Evolutionary conservation across 2,888 invertebrate genomes (phyloP).

Genomic region (Drosophila melanocephala): DNA sequence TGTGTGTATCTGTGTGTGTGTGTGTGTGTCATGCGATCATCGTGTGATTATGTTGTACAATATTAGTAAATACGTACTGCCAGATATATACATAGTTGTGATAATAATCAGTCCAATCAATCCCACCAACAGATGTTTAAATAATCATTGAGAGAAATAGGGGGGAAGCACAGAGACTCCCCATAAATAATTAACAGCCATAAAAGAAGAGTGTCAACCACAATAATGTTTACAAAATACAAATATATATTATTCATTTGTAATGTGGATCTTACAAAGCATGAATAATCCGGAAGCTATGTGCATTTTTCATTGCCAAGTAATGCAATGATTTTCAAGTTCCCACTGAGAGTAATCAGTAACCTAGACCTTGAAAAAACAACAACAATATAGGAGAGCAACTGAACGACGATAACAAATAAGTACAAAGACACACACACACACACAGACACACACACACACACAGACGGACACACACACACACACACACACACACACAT

Average conservation of each 20-base stretch:
- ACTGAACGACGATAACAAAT: neutral
- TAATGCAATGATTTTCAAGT: neutral
- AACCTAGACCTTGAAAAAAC: neutral
- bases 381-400: neutral
- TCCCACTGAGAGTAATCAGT: neutral
- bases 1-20: neutral
- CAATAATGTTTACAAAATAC: neutral
- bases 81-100: neutral
- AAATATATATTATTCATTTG: neutral
- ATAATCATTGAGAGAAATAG: neutral
- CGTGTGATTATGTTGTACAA: slow-evolving; percentile 18
- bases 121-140: slow-evolving; percentile 14
- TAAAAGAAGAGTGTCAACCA: neutral
- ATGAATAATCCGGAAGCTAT: neutral
- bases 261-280: neutral
- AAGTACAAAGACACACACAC: neutral
- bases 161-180: too few species aligned
- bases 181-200: neutral
- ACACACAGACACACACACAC: neutral
- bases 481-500: too few species aligned
- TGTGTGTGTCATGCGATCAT: slow-evolving; percentile 28
- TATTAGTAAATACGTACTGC: neutral
- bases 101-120: slow-evolving; percentile 4
- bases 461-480: too few species aligned
- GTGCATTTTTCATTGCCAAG: neutral